Conservation (phyloP, 53 echinoderm and acorn worm genomes). For the Astropecten irregularis region DNA sequence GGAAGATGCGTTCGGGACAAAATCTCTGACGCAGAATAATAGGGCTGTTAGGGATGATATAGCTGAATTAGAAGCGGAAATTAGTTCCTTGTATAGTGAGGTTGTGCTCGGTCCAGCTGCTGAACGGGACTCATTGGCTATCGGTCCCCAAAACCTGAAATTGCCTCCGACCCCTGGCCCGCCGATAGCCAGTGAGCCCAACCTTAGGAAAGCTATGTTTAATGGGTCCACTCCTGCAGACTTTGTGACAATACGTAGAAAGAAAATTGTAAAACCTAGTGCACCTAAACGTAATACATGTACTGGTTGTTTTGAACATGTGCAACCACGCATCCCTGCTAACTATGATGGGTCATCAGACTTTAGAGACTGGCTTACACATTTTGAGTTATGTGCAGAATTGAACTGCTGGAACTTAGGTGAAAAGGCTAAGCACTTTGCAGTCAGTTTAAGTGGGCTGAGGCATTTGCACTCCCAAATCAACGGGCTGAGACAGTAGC, state of each 20-base stretch:
- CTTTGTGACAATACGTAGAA: not conserved
- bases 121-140: not conserved
- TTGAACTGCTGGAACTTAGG: not conserved
- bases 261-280: not conserved
- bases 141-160: not conserved
- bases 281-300: not conserved
- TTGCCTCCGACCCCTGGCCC: constrained; percentile 4
- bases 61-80: not conserved
- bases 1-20: not conserved
- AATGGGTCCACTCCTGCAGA: not conserved
- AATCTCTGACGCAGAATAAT: not conserved
- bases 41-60: not conserved
- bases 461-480: not conserved
- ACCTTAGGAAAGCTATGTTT: not conserved
- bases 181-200: constrained; percentile 20
- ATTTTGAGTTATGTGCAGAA: not conserved
- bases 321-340: not conserved
- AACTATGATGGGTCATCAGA: constrained; percentile 8
- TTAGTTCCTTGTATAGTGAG: constrained; percentile 17
- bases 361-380: constrained; percentile 19
- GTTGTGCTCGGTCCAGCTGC: constrained; percentile 13
- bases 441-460: constrained; percentile 1
- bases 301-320: not conserved
- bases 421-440: not conserved
- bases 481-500: not conserved